phyloP scores from a whole-genome alignment of 2,888 invertebrate genomes.

The Nemapogon koenigi region DNA sequence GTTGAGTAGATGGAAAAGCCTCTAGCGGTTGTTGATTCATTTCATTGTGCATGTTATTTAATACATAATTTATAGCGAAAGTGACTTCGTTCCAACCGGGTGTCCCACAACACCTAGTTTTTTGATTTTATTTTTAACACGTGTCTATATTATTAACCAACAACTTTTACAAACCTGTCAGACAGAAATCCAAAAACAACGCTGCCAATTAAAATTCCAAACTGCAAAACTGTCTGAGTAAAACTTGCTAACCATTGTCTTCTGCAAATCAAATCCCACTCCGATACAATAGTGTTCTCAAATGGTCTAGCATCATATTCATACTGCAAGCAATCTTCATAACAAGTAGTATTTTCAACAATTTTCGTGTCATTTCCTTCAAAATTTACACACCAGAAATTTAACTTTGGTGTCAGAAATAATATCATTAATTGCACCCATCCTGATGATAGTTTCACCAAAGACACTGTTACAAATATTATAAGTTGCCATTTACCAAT shows the following conservation, averaged over 20 bases:
- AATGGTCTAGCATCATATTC: slow-evolving; percentile 70
- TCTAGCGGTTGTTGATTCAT: too few species aligned
- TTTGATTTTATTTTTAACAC: too few species aligned
- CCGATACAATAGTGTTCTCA: slow-evolving; percentile 71
- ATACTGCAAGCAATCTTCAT: slow-evolving; percentile 55
- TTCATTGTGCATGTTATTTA: too few species aligned
- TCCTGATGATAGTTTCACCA: slow-evolving; percentile 77
- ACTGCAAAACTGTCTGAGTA: slow-evolving; percentile 76
- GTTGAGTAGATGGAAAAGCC: too few species aligned
- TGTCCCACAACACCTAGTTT: too few species aligned
- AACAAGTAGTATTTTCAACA: slow-evolving; percentile 50
- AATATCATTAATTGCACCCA: slow-evolving; percentile 80
- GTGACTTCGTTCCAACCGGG: too few species aligned
- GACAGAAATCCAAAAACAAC: slow-evolving; percentile 74
- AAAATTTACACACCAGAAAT: slow-evolving; percentile 54
- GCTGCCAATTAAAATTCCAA: slow-evolving; percentile 76
- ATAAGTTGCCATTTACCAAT: slow-evolving; percentile 76
- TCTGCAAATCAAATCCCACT: slow-evolving; percentile 78
- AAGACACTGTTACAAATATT: slow-evolving; percentile 68
- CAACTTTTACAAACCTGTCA: slow-evolving; percentile 65
- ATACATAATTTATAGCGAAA: too few species aligned
- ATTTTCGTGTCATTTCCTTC: slow-evolving; percentile 21
- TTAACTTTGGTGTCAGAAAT: slow-evolving; percentile 71
- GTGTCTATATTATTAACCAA: too few species aligned
- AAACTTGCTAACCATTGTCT: slow-evolving; percentile 70